Conservation (phyloP, 2,888 invertebrate species). For the Mamestra brassicae region DNA sequence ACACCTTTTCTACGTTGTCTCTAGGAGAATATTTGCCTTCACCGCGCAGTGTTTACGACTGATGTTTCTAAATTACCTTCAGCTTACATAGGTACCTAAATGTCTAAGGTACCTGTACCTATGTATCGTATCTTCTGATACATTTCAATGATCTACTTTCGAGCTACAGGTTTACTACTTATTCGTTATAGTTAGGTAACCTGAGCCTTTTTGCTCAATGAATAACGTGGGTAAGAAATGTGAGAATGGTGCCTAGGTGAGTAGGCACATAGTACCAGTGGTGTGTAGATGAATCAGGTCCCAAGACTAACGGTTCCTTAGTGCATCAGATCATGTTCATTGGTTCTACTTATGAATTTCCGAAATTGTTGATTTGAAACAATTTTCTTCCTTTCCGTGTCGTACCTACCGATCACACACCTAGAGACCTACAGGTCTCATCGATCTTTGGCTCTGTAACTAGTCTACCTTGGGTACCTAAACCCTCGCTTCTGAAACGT, state of each 20-base stretch:
- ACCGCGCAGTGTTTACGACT: constrained; percentile 4
- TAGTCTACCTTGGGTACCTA: too few species aligned
- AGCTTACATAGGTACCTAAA: background rate
- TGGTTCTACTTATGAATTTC: background rate
- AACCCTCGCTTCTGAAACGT: background rate
- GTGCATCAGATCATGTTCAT: background rate
- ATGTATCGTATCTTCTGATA: constrained; percentile 20
- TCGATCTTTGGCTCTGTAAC: too few species aligned
- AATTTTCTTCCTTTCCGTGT: too few species aligned
- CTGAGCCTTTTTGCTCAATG: constrained; percentile 54
- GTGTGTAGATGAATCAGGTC: constrained; percentile 20
- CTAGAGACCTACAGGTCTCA: too few species aligned
- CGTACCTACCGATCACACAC: too few species aligned
- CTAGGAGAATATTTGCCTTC: constrained; percentile 4
- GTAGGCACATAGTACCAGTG: constrained; percentile 5
- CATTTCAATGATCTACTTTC: constrained; percentile 55
- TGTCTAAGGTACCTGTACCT: background rate
- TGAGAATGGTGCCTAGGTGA: constrained; percentile 54
- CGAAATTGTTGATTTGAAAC: background rate
- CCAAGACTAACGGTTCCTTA: constrained; percentile 8
- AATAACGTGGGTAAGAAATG: constrained; percentile 61
- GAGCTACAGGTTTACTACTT: constrained; percentile 31
- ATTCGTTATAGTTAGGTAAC: constrained; percentile 47
- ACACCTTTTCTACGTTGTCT: background rate
- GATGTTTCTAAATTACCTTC: constrained; percentile 20